A percentile compares a stretch with the other conserved stretches of the same genome.
These are phyloP conservation scores for Lagorchestes hirsutus DNA, from an alignment of 2,797 vertebrate genomes.

Conservation along the genomic window DNA sequence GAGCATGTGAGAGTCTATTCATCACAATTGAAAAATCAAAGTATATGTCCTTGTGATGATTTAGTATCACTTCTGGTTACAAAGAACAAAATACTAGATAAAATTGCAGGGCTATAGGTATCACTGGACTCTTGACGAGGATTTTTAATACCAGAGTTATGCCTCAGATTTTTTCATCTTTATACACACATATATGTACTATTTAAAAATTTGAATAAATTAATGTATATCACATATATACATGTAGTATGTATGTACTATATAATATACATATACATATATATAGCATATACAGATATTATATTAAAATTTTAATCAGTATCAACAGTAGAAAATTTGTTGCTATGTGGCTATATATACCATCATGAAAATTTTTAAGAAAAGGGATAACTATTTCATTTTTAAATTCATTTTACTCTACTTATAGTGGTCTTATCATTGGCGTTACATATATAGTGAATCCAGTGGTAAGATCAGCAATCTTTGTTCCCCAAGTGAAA, in stretches of 20 bases:
- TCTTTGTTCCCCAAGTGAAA: neutral
- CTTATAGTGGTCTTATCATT: neutral
- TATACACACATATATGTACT: neutral
- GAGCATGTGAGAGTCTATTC: neutral
- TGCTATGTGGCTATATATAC: neutral
- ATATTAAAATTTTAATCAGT: neutral
- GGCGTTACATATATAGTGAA: neutral
- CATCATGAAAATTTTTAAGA: neutral
- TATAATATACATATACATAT: neutral
- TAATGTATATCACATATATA: neutral
- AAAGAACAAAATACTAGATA: neutral
- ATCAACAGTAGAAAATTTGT: neutral
- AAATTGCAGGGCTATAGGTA: neutral
- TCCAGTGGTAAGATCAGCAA: neutral
- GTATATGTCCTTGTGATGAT: neutral
- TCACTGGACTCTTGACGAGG: neutral
- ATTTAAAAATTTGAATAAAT: neutral
- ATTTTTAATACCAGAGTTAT: neutral
- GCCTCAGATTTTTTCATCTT: neutral
- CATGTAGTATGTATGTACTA: neutral
- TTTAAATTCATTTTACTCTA: neutral
- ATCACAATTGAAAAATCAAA: neutral
- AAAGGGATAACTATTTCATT: neutral
- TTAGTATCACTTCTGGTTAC: neutral
- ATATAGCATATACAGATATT: neutral